Conservation (phyloP, 2,888 invertebrate genomes). For the Cephus sareptanus region DNA sequence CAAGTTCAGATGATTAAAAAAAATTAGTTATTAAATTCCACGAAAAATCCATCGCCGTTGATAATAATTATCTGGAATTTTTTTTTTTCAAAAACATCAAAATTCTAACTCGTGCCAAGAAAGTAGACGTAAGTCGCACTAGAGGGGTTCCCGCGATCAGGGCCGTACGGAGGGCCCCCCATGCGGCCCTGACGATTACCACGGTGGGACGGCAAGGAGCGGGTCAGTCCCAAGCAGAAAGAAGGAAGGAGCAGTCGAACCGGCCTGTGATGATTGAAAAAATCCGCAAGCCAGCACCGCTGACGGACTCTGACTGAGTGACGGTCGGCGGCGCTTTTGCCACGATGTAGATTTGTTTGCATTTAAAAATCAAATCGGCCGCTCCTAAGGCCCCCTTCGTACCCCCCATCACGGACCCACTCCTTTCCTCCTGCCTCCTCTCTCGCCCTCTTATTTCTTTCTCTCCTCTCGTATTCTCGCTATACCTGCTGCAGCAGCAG, state of each 20-base stretch:
- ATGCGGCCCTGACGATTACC: conserved; percentile 7
- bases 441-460: conserved; percentile 5
- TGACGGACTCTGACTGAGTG: conserved; percentile 18
- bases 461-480: not conserved
- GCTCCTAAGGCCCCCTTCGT: conserved; percentile 1
- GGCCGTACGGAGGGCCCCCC: not conserved
- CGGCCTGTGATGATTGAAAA: conserved; percentile 46
- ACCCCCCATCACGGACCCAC: not conserved
- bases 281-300: conserved; percentile 39
- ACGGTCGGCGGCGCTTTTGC: conserved; percentile 60
- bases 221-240: not conserved
- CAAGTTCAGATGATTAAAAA: not conserved
- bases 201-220: conserved; percentile 8
- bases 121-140: not conserved
- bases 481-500: not conserved
- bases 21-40: not conserved
- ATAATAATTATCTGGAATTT: not conserved
- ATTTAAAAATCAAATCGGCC: conserved; percentile 64
- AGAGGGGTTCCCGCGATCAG: not conserved
- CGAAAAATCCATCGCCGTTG: not conserved
- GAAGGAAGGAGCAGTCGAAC: conserved; percentile 15
- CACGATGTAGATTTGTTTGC: conserved; percentile 66
- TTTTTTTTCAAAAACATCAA: not conserved
- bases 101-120: not conserved
- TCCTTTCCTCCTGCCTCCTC: conserved; percentile 21